phyloP scores from a whole-genome alignment of 2,113 vertebrate genomes.

The Amphiprion percula region DNA sequence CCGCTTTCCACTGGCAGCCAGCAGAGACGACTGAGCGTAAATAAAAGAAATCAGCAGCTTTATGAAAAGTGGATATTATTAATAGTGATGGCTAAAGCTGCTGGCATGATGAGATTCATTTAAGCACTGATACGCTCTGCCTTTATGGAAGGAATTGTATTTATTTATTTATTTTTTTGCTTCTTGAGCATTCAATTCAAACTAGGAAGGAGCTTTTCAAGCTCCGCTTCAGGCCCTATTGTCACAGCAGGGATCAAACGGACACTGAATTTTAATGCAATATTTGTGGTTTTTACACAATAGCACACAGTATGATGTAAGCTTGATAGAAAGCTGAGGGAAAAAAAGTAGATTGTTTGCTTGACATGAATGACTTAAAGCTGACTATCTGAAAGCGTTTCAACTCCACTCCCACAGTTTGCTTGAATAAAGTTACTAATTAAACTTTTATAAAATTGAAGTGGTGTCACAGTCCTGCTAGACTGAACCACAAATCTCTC shows the following conservation, averaged over 20 bases:
- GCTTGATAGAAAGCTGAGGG: conserved; percentile 1
- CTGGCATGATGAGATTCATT: conserved; percentile 75
- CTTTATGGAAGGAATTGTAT: conserved; percentile 57
- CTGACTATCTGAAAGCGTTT: conserved; percentile 19
- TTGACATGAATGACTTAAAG: conserved; percentile 11
- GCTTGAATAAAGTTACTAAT: not conserved
- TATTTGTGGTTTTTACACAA: conserved; percentile 38
- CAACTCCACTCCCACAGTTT: not conserved
- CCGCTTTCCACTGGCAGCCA: conserved; percentile 67
- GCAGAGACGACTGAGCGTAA: conserved; percentile 68
- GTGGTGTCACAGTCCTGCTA: not conserved
- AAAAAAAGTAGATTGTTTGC: conserved; percentile 6
- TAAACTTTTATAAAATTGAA: not conserved
- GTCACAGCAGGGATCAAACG: conserved; percentile 43
- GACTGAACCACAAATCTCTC: not conserved
- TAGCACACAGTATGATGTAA: conserved; percentile 16
- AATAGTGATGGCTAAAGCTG: conserved; percentile 77
- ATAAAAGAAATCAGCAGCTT: conserved; percentile 81
- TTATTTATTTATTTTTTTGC: conserved; percentile 22
- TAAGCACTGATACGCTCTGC: conserved; percentile 56
- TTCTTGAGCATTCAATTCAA: conserved; percentile 47
- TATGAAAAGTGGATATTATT: conserved; percentile 82
- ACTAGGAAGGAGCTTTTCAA: conserved; percentile 49
- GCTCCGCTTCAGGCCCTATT: conserved; percentile 1
- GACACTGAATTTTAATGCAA: conserved; percentile 44